These are phyloP conservation scores for Chelonus insularis DNA, from an alignment of 1,140 invertebrate species.

Conservation along the genomic window DNA sequence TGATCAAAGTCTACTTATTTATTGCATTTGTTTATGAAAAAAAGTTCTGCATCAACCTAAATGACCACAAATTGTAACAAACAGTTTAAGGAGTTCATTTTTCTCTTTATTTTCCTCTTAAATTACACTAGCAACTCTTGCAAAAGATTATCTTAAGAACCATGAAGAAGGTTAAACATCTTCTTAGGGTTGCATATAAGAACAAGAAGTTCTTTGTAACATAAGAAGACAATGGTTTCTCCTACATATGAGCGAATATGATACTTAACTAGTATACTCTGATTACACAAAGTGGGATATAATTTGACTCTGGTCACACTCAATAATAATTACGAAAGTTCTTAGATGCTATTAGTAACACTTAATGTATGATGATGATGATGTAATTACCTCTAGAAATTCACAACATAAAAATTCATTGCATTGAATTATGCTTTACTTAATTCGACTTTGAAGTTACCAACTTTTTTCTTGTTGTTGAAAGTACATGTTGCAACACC, in stretches of 20 bases:
- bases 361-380: constrained; percentile 12
- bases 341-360: constrained; percentile 24
- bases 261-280: constrained; percentile 40
- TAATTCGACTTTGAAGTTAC: no score
- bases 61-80: no score
- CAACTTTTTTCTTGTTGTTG: no score
- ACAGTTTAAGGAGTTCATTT: no score
- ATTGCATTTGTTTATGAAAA: no score
- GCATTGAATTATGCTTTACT: no score
- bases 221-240: constrained; percentile 50
- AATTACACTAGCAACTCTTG: no score
- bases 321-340: constrained; percentile 23
- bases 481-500: no score
- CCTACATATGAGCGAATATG: constrained; percentile 39
- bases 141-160: neutral
- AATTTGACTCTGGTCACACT: constrained; percentile 38
- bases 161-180: neutral
- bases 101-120: no score
- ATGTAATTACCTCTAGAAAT: constrained; percentile 12
- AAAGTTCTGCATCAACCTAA: no score
- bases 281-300: constrained; percentile 42
- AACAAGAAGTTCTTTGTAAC: constrained; percentile 41
- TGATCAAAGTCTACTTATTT: no score
- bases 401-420: neutral
- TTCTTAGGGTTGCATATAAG: neutral